Base-by-base conservation (phyloP, 2,113 vertebrate species). In the Sinosuthora webbiana region DNA sequence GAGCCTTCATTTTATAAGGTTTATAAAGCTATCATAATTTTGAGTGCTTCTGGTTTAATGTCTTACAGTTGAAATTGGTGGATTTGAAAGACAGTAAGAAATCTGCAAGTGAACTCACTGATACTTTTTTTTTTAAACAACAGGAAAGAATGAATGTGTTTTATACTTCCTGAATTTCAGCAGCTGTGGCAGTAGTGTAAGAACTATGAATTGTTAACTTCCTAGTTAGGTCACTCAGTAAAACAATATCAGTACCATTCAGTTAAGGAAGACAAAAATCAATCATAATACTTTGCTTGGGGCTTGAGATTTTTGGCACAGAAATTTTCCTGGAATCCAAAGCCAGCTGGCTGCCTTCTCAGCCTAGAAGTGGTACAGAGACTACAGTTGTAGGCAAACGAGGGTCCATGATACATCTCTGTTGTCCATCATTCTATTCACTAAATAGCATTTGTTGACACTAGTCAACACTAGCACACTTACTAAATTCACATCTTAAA, bases 131-230 rank as follows among this genome's bases (percentile, higher is more conserved):
- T 64, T 30, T 44, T 13, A 4, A 4, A 33, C 8, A 62, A 30
- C 37, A 85, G 56, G 41, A 91, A 95, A 87, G 37, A 87, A 89
- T 60, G 33, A 81, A 84, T 78, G 22, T 22, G 28, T 37, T 84
- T 87, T 68, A 62, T 30, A 78, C 47, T 91, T 93, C 83, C 89
- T 89, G 73, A 87, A 78, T 87, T 83, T 93, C 69, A 91, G 69
- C 73, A 94, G 65, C 81, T 94, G 28, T 57, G 53, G 57, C 31
- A 60, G 53, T 24, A 91, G 44, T 5, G 14, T 11, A 91, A 82
- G 47, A 67, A 19, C 28, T 60, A 20, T 64, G 67, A 90, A 77
- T 31, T 56, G 31, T 19, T 73, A 53, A 39, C 22, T 90, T 92
- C 42, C 79, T 82, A 79, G 13, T 28, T 60, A 74, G 37, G 39